Conservation (phyloP, 2,888 invertebrate genomes). For the Caenorhabditis angaria region DNA sequence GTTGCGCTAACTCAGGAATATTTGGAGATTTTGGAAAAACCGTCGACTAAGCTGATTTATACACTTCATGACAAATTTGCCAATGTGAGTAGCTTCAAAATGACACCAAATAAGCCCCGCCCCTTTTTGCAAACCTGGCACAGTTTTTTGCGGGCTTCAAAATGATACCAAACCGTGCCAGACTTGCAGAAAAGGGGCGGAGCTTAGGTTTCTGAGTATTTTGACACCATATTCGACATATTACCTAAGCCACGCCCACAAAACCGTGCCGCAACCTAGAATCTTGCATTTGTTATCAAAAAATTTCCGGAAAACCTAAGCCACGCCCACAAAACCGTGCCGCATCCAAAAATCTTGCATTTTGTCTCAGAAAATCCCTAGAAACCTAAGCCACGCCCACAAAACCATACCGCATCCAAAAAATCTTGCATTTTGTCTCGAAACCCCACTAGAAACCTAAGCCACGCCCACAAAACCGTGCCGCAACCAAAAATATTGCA, state of each 20-base stretch:
- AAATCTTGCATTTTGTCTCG: neutral
- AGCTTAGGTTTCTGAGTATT: neutral
- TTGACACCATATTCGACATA: neutral
- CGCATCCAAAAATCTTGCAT: neutral
- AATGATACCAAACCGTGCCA: neutral
- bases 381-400: neutral
- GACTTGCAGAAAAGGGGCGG: no score
- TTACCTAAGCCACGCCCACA: neutral
- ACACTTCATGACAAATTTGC: constrained; percentile 66
- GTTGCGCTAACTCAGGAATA: constrained; percentile 46
- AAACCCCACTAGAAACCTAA: no score
- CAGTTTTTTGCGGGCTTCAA: neutral
- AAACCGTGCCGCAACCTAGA: no score
- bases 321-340: neutral
- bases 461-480: neutral
- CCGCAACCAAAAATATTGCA: no score
- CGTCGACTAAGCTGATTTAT: constrained; percentile 51
- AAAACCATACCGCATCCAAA: neutral
- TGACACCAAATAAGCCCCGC: no score
- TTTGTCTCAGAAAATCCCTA: no score
- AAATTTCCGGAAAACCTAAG: neutral
- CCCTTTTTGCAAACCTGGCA: neutral
- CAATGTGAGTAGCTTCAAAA: constrained; percentile 62
- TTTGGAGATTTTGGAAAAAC: constrained; percentile 29
- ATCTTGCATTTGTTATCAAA: no score